Evolutionary conservation across 2,113 vertebrate species (phyloP).

Genomic region (Eublepharis macularius): DNA sequence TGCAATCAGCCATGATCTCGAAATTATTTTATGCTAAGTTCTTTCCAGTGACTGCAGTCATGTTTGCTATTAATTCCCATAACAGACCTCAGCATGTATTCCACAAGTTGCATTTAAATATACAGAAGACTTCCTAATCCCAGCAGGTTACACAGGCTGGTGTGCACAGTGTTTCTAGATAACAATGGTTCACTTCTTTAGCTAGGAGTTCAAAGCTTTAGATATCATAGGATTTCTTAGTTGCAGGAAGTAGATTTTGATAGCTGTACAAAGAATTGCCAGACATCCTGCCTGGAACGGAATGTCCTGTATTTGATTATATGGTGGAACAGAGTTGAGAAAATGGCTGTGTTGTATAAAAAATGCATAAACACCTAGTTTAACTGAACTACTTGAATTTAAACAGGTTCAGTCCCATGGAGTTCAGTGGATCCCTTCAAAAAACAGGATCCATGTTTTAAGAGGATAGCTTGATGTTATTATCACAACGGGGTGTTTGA

Average conservation of each 20-base stretch:
- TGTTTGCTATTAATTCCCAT: neutral
- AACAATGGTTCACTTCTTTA: constrained; percentile 7
- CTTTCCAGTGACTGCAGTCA: neutral
- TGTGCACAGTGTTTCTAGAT: neutral
- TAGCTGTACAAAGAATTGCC: constrained; percentile 1
- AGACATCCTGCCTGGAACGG: constrained; percentile 1
- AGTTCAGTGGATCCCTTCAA: neutral
- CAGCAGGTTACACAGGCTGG: neutral
- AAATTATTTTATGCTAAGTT: neutral
- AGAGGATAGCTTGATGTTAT: neutral
- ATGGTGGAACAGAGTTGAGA: neutral
- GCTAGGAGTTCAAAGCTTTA: neutral
- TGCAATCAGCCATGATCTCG: no score
- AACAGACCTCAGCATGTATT: neutral
- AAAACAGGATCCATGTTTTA: neutral
- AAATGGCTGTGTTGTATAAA: neutral
- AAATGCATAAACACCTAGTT: neutral
- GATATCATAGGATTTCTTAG: neutral
- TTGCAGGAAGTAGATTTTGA: neutral
- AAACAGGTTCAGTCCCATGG: neutral
- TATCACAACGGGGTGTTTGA: neutral
- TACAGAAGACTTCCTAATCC: neutral
- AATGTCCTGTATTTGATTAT: constrained; percentile 1
- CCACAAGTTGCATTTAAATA: neutral
- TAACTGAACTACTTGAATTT: neutral